Conservation (phyloP, 2,888 invertebrate genomes). For the Ichneumoninae sp. region DNA sequence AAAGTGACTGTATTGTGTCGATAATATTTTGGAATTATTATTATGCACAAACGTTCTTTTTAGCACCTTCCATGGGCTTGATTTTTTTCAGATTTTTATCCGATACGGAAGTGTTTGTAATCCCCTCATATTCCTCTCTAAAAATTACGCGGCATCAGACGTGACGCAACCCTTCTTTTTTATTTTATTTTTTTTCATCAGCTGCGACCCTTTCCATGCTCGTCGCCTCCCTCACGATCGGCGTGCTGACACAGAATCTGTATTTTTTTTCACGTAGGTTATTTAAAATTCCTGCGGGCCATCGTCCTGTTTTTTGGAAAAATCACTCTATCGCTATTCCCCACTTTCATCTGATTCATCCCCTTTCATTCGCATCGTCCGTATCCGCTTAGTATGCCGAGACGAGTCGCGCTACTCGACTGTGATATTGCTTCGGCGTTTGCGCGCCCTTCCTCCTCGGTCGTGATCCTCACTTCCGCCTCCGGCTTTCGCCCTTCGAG, state of each 20-base stretch:
- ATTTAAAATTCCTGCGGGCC: slow-evolving; percentile 80
- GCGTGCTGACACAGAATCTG: not conserved
- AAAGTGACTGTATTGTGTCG: too few species aligned
- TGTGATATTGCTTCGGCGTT: slow-evolving; percentile 81
- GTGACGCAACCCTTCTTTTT: too few species aligned
- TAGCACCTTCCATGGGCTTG: too few species aligned
- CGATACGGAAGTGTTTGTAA: too few species aligned
- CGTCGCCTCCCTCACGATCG: slow-evolving; percentile 19
- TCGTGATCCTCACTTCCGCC: slow-evolving; percentile 40
- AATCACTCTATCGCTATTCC: slow-evolving; percentile 74
- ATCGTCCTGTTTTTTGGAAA: slow-evolving; percentile 77
- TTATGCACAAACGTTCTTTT: too few species aligned
- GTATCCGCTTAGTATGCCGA: slow-evolving; percentile 79
- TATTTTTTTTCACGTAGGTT: slow-evolving; percentile 68
- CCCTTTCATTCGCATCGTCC: slow-evolving; percentile 5
- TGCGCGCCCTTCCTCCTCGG: slow-evolving; percentile 45
- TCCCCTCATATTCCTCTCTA: too few species aligned
- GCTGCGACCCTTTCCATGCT: not conserved
- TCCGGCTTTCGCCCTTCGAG: slow-evolving; percentile 27
- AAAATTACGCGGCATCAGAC: too few species aligned
- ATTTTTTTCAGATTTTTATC: too few species aligned
- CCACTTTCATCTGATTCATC: slow-evolving; percentile 10
- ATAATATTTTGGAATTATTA: too few species aligned
- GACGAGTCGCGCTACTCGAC: slow-evolving; percentile 79
- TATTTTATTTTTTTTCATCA: too few species aligned